Base-by-base conservation (phyloP, 2,888 invertebrate species). In the Tricholauxania praeusta region DNA sequence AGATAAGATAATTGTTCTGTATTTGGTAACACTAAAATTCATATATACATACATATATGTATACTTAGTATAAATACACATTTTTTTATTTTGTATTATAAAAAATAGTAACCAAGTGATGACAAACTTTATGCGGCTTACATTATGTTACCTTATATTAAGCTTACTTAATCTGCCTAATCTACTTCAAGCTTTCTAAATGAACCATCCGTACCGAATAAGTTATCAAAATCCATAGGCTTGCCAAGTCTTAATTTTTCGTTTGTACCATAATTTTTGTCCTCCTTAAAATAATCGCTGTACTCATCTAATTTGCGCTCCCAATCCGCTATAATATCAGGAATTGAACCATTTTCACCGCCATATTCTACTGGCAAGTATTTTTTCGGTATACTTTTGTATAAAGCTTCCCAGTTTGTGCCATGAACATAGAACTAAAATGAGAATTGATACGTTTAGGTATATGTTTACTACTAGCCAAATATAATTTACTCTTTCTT, bases 321-420 rank as follows among this genome's bases (percentile, higher is more conserved):
- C 85, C 82, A 83, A 0, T 76, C 71, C 1, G 78, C 74, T 12
- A 80, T 76, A 3, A 82, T 76, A 53, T 83, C 85, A 15, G 79
- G 75, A 15, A 90, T 80, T 32, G 89, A 87, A 74, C 89, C 89
- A 77, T 89, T 90, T 32, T 89, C 88, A 5, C 93, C 93, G 15
- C 92, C 93, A 80, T 92, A 93, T 80, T 93, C 93, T 15, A 84
- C 87, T 0, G 93, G 93, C 32, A 93, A 83, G 71, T 91, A 87
- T 17, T 89, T 87, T 78, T 89, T 88, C 0, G 92, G 91, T 32
- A 93, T 84, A 64, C 88, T 79, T 77, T 91, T 87, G 78, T 90
- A 90, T 69, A 93, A 83, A 32, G 89, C 89, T 1, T 91, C 89
- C 73, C 89, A 87, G 78, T 90, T 84, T 77, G 88, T 88, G 71